A percentile compares a stretch with the other conserved stretches of the same genome.
These are phyloP conservation scores for Cerastis rubricosa DNA, from an alignment of 2,888 invertebrate species.

Conservation along the genomic window DNA sequence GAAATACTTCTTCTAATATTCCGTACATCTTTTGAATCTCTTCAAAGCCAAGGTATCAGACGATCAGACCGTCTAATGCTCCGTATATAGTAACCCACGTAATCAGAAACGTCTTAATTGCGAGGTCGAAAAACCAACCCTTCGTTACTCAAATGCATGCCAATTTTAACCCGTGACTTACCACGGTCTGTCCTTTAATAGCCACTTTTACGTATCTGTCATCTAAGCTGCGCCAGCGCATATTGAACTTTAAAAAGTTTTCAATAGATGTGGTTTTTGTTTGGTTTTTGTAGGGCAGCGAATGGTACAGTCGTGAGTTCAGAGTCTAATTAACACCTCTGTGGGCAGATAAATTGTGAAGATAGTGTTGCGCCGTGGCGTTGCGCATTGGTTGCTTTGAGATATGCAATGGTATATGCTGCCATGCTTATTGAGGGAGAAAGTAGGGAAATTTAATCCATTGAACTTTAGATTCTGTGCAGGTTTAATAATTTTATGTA, in stretches of 20 bases:
- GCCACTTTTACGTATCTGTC: slow-evolving; percentile 86
- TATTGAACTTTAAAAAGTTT: slow-evolving; percentile 63
- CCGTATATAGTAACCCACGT: slow-evolving; percentile 63
- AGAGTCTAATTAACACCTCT: slow-evolving; percentile 89
- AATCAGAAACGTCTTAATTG: slow-evolving; percentile 81
- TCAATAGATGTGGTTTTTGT: slow-evolving; percentile 48
- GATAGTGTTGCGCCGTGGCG: slow-evolving; percentile 82
- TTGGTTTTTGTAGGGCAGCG: slow-evolving; percentile 60
- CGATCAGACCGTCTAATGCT: slow-evolving; percentile 52
- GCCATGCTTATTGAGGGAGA: slow-evolving; percentile 62
- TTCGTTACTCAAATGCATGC: slow-evolving; percentile 83
- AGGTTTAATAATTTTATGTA: slow-evolving; percentile 2
- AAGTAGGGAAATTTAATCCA: slow-evolving; percentile 60
- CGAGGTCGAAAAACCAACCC: slow-evolving; percentile 77
- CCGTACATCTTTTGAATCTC: not conserved
- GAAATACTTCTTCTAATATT: not conserved
- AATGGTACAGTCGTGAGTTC: slow-evolving; percentile 88
- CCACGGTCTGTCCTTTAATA: slow-evolving; percentile 84
- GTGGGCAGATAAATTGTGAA: slow-evolving; percentile 87
- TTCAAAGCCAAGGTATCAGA: slow-evolving; percentile 36
- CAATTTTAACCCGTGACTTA: slow-evolving; percentile 88
- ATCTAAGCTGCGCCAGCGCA: slow-evolving; percentile 71
- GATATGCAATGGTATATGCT: slow-evolving; percentile 67
- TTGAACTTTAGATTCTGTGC: slow-evolving; percentile 47
- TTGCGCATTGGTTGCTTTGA: slow-evolving; percentile 77